Conservation (phyloP, 2,113 vertebrate species). For the Bambusicola thoracicus region DNA sequence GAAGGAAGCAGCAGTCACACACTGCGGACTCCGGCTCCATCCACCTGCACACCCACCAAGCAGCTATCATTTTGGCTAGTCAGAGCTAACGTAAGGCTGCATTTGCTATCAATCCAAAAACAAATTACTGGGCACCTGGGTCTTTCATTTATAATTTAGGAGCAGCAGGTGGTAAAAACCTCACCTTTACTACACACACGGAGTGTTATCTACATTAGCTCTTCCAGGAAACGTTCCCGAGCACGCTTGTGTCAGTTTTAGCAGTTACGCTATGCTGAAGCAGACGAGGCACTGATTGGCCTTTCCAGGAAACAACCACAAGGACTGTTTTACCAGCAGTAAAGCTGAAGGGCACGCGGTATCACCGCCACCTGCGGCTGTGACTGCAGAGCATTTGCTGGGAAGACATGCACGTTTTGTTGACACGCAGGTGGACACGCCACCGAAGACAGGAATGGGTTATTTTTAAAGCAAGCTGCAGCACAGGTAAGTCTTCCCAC, state of each 20-base stretch:
- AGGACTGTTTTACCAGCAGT: not conserved
- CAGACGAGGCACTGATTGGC: not conserved
- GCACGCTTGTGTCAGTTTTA: fast-evolving
- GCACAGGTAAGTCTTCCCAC: not conserved
- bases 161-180: not conserved
- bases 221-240: not conserved
- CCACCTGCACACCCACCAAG: not conserved
- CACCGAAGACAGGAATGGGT: not conserved
- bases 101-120: not conserved
- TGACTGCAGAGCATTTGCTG: not conserved
- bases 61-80: not conserved
- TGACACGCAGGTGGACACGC: not conserved
- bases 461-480: not conserved
- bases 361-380: not conserved
- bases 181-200: fast-evolving
- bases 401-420: not conserved
- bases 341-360: not conserved
- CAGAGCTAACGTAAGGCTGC: not conserved
- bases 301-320: constrained; percentile 21
- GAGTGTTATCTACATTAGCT: fast-evolving
- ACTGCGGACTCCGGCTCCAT: not conserved
- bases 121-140: not conserved
- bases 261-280: not conserved
- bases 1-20: constrained; percentile 33
- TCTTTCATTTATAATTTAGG: not conserved